Percentiles rank a stretch among this genome's conserved stretches.
Conservation (phyloP, 1,140 invertebrate species). For the Macrosteles quadrilineatus region DNA sequence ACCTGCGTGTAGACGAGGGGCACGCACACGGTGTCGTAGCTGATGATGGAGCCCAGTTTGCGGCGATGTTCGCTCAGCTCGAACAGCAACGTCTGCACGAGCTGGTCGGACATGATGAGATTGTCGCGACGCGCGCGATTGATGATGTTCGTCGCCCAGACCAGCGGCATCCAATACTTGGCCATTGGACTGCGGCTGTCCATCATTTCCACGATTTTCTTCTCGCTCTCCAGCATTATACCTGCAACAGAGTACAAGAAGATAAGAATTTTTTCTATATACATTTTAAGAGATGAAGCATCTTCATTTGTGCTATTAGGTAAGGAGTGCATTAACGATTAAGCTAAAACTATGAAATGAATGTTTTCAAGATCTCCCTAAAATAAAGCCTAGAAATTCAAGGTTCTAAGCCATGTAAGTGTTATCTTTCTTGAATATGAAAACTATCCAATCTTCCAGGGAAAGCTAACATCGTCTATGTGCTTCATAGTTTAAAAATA, state of each 20-base stretch:
- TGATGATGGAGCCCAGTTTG: conserved; percentile 77
- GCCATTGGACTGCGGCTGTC: conserved; percentile 83
- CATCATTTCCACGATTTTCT: conserved; percentile 87
- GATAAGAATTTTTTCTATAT: too few relatives aligned
- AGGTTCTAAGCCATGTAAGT: too few relatives aligned
- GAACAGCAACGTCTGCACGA: conserved; percentile 80
- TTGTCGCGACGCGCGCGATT: conserved; percentile 81
- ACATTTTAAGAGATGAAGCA: too few relatives aligned
- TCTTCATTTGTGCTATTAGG: too few relatives aligned
- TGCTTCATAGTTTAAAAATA: too few relatives aligned
- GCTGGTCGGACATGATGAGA: conserved; percentile 80
- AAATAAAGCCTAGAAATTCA: too few relatives aligned
- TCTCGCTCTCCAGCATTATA: conserved; percentile 87
- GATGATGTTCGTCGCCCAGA: conserved; percentile 90
- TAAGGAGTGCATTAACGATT: too few relatives aligned
- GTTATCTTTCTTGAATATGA: too few relatives aligned
- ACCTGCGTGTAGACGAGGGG: conserved; percentile 98
- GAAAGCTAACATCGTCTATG: too few relatives aligned
- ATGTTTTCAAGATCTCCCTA: too few relatives aligned
- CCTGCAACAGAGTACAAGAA: conserved; percentile 54
- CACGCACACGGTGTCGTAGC: conserved; percentile 96
- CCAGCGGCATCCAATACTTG: conserved; percentile 91
- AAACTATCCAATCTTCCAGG: too few relatives aligned
- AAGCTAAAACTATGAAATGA: too few relatives aligned
- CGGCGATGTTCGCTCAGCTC: conserved; percentile 83